Evolutionary conservation across 2,888 invertebrate genomes (phyloP), one percentile per base, ranked within the genome.

Genomic region (Dendrolimus houi): DNA sequence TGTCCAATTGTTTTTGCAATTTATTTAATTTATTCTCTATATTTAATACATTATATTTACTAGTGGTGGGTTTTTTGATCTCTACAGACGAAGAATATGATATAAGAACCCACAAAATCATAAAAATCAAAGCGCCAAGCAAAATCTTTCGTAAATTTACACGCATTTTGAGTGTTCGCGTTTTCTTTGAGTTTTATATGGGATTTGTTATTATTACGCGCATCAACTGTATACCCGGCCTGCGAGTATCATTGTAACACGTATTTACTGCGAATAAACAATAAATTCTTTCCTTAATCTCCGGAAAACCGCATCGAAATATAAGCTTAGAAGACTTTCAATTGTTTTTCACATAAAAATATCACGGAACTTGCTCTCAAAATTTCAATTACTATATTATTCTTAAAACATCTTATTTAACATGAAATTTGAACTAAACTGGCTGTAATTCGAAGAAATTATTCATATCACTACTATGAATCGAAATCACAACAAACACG

Each of bases 61-160:
- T 62, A 2, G 60, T 57, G 41, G 61, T 52, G 8, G 70, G 55
- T 41, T 62, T 74, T 12, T 81, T 75, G 52, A 79, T 68, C 41
- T 79, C 78, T 63, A 80, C 67, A 54, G 75, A 58, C 1, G 83
- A 79, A 3, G 78, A 75, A 62, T 83, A 85, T 0, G 79, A 73
- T 58, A 80, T 67, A 8, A 87, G 54, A 7, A 86, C 61, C 83
- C 87, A 88, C 58, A 87, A 57, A 56, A 82, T 61, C 2, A 76
- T 61, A 8, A 77, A 59, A 13, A 77, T 59, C 12, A 71, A 68
- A 52, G 75, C 65, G 3, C 75, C 64, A 53, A 81, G 56, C 7
- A 77, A 66, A 53, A 85, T 58, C 73, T 81, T 87, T 59, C 77
- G 75, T 53, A 83, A 60, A 66, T 87, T 85, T n/a, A 86, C 57